Evolutionary conservation across 1,140 invertebrate species (phyloP), one percentile per base, ranked within the genome.

Genomic region (Marisa cornuarietis): DNA sequence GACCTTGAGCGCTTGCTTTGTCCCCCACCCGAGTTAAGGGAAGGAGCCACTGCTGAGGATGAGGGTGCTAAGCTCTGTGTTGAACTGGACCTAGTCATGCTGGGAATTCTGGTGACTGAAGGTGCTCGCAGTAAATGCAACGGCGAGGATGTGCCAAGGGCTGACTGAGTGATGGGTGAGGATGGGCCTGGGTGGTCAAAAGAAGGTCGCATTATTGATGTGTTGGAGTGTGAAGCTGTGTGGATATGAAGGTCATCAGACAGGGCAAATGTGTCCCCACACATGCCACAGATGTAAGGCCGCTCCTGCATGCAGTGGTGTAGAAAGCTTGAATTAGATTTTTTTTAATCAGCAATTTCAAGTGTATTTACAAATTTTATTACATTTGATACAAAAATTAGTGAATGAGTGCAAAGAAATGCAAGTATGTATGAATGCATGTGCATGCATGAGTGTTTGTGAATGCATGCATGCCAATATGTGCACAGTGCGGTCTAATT

Each of bases 211-310:
- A 79, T 18, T 26, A 83, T 79, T 42, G 79, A 79, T 52, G 82
- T 83, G 66, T 78, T 79, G 49, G 83, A 84, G 42, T 84, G 83
- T 20, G 79, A 83, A 42, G 79, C 78, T n/a, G 62, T 69, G 79
- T 85, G 84, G 10, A 71, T 31, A 18, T 80, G 80, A 20, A 87
- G 83, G 65, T 85, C 82, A 18, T 82, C 81, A 14, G 82, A 78
- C 52, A 81, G 73, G 13, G 85, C 83, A 80, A 89, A 89, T 14
- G 85, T 88, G 63, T 86, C 82, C n/a, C 88, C 88, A 82, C 88
- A 89, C 54, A 83, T 82, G 42, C 87, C 88, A 86, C 88, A 89
- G 2, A 88, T 84, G 83, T 88, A 89, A 22, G 88, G 88, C 16
- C 82, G 75, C 24, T 86, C 87, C 87, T 89, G 83, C 16, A 31